Evolutionary conservation across 2,797 vertebrate species (phyloP), one percentile per base, ranked within the genome.

Genomic region (Sebastiscus tertius): DNA sequence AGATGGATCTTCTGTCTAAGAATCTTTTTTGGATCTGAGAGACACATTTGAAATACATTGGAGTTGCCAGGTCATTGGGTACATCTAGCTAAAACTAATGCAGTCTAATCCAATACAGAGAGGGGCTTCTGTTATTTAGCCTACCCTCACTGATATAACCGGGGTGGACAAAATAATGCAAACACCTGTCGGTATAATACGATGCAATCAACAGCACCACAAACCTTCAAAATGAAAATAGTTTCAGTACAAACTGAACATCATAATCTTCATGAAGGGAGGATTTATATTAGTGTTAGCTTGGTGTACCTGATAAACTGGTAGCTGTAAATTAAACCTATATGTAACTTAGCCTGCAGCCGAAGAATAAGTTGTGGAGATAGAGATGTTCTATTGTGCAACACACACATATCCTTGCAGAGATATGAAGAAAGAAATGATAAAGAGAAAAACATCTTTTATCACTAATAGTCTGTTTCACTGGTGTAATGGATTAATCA

Each of bases 401-500:
- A 52, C 39, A 42, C 39, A 42, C 14, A 42, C 39, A 42, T 13
- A 42, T 8, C 49, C 49, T 9, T 8, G 8, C 20, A 54, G 49
- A 54, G 49, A 2, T n/a, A 54, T n/a, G 18, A 10, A 71, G 26
- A 13, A 39, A 66, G 5, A 20, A 60, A 59, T 11, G 18, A 71
- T 65, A 74, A 66, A 59, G 5, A 58, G 31, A 42, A 34, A 3
- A 58, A 56, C 9, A 11, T 46, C 49, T 80, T 80, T 75, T 22
- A 79, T 72, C 58, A 68, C 39, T 16, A 56, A n/a, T 63, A 12
- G 27, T 69, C 65, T 29, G 52, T 87, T 70, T 77, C 4, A 26
- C 52, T 60, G n/a, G 24, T 67, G 46, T 52, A 74, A 79, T 66
- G 13, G 64, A 75, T 82, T 79, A 77, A 75, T 84, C 52, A 54